Percentiles rank a stretch among this genome's conserved stretches.
Conservation (phyloP, 2,888 invertebrate genomes). For the Pollenia griseotomentosa region DNA sequence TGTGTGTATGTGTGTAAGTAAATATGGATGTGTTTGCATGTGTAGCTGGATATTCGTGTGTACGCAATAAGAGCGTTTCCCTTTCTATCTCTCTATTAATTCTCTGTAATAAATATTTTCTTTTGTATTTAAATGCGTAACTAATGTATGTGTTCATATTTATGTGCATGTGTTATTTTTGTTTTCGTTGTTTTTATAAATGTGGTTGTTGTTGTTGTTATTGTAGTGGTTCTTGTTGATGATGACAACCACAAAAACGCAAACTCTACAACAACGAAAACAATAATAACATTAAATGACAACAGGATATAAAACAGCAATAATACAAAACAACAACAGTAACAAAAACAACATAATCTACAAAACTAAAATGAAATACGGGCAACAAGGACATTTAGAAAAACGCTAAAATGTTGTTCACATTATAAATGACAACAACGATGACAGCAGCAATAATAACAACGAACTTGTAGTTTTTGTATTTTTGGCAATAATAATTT, state of each 20-base stretch:
- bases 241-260: constrained; percentile 65
- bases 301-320: constrained; percentile 63
- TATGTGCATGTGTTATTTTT: constrained; percentile 21
- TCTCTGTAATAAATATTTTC: background rate
- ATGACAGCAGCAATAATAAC: constrained; percentile 24
- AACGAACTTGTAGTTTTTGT: constrained; percentile 3
- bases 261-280: constrained; percentile 62
- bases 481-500: constrained; percentile 69
- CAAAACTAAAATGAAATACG: constrained; percentile 25
- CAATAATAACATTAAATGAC: constrained; percentile 56
- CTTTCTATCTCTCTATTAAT: background rate
- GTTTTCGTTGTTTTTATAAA: constrained; percentile 35
- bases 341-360: constrained; percentile 25
- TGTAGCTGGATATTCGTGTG: background rate
- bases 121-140: constrained; percentile 32
- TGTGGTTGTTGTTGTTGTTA: constrained; percentile 18
- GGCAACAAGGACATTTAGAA: constrained; percentile 33
- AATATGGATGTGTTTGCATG: background rate
- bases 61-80: background rate
- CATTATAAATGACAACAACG: constrained; percentile 43
- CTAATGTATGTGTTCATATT: background rate
- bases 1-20: background rate
- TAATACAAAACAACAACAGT: constrained; percentile 21
- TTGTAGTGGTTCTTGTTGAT: constrained; percentile 36
- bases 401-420: constrained; percentile 51